A percentile compares a stretch with the other conserved stretches of the same genome.
phyloP scores from a whole-genome alignment of 2,797 vertebrate genomes.

The Danio aesculapii region DNA sequence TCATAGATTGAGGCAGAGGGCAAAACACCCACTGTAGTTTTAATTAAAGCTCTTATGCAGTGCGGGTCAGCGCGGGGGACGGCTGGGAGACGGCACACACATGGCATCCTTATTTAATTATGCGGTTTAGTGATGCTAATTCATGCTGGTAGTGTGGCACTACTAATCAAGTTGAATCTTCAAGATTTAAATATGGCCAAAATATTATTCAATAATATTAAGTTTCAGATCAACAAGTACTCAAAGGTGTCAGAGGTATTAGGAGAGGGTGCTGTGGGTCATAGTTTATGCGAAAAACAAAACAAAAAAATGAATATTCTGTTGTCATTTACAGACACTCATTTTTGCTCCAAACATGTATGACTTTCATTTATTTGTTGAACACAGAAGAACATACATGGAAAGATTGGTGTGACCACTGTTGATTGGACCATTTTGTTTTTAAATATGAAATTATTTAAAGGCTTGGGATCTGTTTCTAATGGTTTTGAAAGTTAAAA shows the following conservation, averaged over 20 bases:
- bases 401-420: background rate
- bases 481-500: no score
- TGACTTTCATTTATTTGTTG: background rate
- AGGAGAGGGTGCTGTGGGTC: background rate
- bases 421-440: background rate
- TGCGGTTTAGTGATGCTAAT: conserved; percentile 49
- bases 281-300: background rate
- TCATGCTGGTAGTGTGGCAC: conserved; percentile 38
- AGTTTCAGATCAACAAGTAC: conserved; percentile 10
- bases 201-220: conserved; percentile 1
- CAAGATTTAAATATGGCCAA: conserved; percentile 24
- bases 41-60: conserved; percentile 54
- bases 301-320: background rate
- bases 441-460: no score
- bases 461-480: no score
- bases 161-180: conserved; percentile 46
- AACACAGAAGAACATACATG: background rate
- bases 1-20: conserved; percentile 43
- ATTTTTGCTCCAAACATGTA: background rate
- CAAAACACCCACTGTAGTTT: conserved; percentile 54
- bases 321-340: background rate
- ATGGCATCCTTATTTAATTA: conserved; percentile 49
- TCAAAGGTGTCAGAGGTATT: conserved; percentile 11
- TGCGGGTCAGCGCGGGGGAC: conserved; percentile 42
- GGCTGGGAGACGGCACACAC: conserved; percentile 40